Base-by-base conservation (phyloP, 2,888 invertebrate species). In the Agelastica alni region DNA sequence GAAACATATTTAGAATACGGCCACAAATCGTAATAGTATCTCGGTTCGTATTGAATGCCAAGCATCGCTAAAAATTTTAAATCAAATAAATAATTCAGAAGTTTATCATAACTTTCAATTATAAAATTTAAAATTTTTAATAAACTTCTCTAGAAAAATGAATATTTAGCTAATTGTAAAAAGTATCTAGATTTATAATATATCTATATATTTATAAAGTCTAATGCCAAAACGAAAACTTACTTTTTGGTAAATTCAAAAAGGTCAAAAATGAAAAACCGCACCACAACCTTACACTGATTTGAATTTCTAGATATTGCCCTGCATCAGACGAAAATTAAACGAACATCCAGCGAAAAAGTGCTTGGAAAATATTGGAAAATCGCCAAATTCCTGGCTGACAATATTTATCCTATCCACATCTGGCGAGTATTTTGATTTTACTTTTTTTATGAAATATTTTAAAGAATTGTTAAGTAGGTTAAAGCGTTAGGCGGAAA, bases 1-100 rank as follows among this genome's bases (percentile, higher is more conserved):
- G 67, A 51, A 6, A 65, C 60, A 41, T 66, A 66, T 54, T 64
- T 63, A 9, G 67, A 67, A 20, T 51, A 52, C 28, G 67, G 67
- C 65, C 67, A 67, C 18, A 14, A 10, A 10, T 20, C 18, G 12
- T 39, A 7, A 6, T 20, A 39, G 7, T 64, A 53, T 16, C 37
- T 39, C 5, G 64, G 64, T 31, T 61, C 56, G 51, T 67, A 67
- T 52, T 67, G 67, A 14, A 66, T 31, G 13, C 53, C 67, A 10
- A 67, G 55, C 66, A 67, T 66, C 51, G 48, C 56, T 51, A 17
- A 51, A 47, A 54, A n/a, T 37, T 13, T 17, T 10, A 28, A 26
- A 42, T 41, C 7, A 22, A 2, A 20, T 16, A 16, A n/a, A n/a
- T n/a, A n/a, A n/a, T n/a, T n/a, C n/a, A n/a, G n/a, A n/a, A n/a